Evolutionary conservation across 2,888 invertebrate genomes (phyloP), one percentile per base, ranked within the genome.

Genomic region (Coronaproctus castanopsis): DNA sequence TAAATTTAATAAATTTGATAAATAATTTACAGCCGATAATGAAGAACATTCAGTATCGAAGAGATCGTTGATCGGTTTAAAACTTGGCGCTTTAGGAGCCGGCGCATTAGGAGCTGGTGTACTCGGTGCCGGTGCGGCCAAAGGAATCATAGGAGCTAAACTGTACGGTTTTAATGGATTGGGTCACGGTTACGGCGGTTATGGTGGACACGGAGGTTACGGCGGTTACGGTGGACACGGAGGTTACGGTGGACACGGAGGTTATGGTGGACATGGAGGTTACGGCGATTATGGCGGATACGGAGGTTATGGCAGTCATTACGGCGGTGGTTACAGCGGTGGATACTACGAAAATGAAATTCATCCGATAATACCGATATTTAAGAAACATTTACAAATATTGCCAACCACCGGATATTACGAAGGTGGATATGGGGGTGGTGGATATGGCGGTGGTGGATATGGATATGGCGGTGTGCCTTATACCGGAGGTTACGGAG

Each of bases 151-250:
- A 22, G 57, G 57, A n/a, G 57, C 49, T 23, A 57, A 57, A 51
- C 14, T 36, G 36, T 36, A 36, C 36, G 8, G 14, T 8, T 21
- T 21, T 20, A 20, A 53, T 3, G 59, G 59, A 61, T 63, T 62
- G 57, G 62, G 60, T 63, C 65, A 66, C 65, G 68, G 66, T 66
- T 36, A 36, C 67, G 52, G 52, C 23, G 57, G 57, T 1, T 23
- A 58, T 48, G 2, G 49, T 36, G 62, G 54, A 50, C 62, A 24
- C 19, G 36, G 51, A 19, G 62, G 62, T 36, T 59, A 58, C 61
- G 64, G 62, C 57, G 62, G 60, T 63, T 65, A 66, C 65, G 68
- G 66, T 66, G 68, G 67, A 36, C 14, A 36, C 67, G 52, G 52
- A 18, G 57, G 57, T 1, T 23, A 58, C 48, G 2, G 49, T 36